Percentiles rank a stretch among this genome's conserved stretches.
phyloP scores from a whole-genome alignment of 2,888 invertebrate species.

The Beris chalybata region DNA sequence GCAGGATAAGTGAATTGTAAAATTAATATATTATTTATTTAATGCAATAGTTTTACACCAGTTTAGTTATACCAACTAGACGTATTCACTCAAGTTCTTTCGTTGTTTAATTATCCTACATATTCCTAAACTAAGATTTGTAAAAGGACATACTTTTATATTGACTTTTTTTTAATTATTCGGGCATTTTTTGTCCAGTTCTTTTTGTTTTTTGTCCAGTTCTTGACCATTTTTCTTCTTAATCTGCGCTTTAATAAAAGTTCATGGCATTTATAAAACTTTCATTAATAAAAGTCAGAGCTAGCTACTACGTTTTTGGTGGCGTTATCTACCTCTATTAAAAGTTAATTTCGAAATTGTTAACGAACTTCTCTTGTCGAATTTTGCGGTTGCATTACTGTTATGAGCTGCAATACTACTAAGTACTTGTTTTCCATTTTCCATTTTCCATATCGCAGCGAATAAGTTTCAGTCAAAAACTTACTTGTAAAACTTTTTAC shows the following conservation, averaged over 20 bases:
- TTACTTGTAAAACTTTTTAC: constrained; percentile 20
- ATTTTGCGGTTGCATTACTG: constrained; percentile 32
- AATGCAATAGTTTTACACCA: too few species aligned
- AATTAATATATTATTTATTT: too few species aligned
- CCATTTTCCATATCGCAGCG: constrained; percentile 23
- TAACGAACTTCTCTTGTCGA: constrained; percentile 29
- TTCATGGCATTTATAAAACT: not conserved
- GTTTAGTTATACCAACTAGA: too few species aligned
- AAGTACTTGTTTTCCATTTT: constrained; percentile 30
- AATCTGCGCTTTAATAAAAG: not conserved
- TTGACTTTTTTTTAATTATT: too few species aligned
- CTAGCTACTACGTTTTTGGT: constrained; percentile 4
- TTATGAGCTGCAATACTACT: constrained; percentile 27
- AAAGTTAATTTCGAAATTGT: constrained; percentile 30
- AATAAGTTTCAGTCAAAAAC: constrained; percentile 22
- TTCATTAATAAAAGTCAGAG: constrained; percentile 10
- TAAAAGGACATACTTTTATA: too few species aligned
- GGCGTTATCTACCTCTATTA: constrained; percentile 24
- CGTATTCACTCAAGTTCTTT: too few species aligned
- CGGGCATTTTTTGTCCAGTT: not conserved
- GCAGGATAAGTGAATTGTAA: too few species aligned
- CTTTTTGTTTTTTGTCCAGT: not conserved
- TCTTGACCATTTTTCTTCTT: not conserved
- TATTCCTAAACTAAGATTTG: too few species aligned
- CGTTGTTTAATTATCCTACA: too few species aligned